These are phyloP conservation scores for Meleagris gallopavo DNA, from an alignment of 2,113 vertebrate species.

Conservation along the genomic window DNA sequence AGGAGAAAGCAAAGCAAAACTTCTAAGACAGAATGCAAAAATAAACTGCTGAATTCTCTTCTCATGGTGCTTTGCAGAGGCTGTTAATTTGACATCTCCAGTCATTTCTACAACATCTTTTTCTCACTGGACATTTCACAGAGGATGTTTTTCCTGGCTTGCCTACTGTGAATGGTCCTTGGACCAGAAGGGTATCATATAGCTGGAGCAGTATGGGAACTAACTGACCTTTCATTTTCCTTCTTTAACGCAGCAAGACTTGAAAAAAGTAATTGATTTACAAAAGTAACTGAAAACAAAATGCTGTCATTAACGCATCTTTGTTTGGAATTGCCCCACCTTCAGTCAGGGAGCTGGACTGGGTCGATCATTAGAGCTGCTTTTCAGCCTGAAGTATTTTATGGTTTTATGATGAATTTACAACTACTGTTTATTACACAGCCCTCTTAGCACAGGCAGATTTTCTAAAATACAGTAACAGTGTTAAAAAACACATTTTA, in stretches of 20 bases:
- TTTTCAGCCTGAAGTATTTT: background rate
- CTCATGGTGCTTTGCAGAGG: background rate
- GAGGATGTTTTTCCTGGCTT: background rate
- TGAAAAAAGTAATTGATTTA: background rate
- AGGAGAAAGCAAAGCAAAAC: background rate
- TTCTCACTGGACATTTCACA: background rate
- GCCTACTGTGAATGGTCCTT: accelerated
- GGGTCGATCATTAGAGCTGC: background rate
- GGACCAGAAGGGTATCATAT: background rate
- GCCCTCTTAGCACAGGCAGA: background rate
- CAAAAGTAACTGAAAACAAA: background rate
- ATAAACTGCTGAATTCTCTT: background rate
- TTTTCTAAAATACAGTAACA: background rate
- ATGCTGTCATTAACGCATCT: background rate
- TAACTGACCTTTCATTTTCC: background rate
- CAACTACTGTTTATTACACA: accelerated
- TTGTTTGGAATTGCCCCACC: background rate
- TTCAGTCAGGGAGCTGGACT: background rate
- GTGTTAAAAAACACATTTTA: background rate
- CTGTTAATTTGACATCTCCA: background rate
- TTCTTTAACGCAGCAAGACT: background rate
- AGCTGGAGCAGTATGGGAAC: background rate
- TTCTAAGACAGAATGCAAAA: background rate
- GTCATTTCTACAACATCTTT: background rate
- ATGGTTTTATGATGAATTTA: background rate